phyloP scores from a whole-genome alignment of 2,797 vertebrate species.

The Neomorphus geoffroyi region DNA sequence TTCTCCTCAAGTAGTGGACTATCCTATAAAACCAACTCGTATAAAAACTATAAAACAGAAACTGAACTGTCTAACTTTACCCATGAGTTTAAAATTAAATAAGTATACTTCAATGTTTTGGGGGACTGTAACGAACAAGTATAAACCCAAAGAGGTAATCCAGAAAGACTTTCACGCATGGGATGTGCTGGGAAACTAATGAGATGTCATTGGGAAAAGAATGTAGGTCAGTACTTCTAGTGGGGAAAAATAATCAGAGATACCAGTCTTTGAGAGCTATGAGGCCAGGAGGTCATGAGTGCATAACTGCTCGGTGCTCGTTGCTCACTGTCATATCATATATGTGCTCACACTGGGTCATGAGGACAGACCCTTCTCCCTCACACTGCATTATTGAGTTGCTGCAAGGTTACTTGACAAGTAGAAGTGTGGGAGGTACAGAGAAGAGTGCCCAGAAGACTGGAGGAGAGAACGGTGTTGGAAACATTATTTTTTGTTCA shows the following conservation, averaged over 20 bases:
- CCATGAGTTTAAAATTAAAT: not conserved
- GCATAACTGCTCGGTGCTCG: not conserved
- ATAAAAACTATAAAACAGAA: not conserved
- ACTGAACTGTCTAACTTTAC: not conserved
- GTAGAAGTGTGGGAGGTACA: not conserved
- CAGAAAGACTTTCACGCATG: not conserved
- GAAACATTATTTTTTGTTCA: rapidly evolving
- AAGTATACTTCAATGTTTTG: not conserved
- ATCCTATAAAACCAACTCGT: not conserved
- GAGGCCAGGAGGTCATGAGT: not conserved
- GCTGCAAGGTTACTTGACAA: not conserved
- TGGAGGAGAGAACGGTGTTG: not conserved
- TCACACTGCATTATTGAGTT: rapidly evolving
- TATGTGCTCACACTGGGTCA: rapidly evolving
- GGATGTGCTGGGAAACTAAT: not conserved
- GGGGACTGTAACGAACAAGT: not conserved
- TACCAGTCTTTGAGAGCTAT: not conserved
- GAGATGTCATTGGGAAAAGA: not conserved
- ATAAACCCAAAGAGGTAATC: not conserved
- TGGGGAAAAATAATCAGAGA: not conserved
- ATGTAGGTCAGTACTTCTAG: not conserved
- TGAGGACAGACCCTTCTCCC: not conserved
- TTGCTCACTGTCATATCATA: not conserved
- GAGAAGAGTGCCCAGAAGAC: not conserved
- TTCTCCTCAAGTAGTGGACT: not conserved